Evolutionary conservation across 2,888 invertebrate genomes (phyloP).

Genomic region (Eumerus sabulonum): DNA sequence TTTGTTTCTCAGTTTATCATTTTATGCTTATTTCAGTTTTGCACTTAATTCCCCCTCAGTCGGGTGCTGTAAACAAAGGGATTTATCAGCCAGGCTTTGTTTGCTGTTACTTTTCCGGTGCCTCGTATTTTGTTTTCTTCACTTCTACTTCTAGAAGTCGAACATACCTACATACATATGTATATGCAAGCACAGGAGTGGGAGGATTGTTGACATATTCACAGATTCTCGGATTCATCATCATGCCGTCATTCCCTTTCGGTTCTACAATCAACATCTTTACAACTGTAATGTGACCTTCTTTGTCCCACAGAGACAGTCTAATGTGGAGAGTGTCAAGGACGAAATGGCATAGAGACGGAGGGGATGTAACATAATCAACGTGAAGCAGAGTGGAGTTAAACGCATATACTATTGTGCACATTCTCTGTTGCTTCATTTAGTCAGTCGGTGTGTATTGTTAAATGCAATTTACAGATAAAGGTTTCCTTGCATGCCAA

Average conservation of each 20-base stretch:
- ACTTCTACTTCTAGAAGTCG: neutral
- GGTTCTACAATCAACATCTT: neutral
- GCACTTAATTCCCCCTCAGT: slow-evolving; percentile 15
- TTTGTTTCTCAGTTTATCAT: slow-evolving; percentile 52
- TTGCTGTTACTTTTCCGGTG: neutral
- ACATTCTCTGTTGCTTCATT: slow-evolving; percentile 32
- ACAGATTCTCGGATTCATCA: neutral
- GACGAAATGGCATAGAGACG: neutral
- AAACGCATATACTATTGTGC: too few relatives aligned
- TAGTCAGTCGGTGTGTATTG: slow-evolving; percentile 36
- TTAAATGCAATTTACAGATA: slow-evolving; percentile 51
- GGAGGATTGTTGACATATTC: too few relatives aligned
- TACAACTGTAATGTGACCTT: too few relatives aligned
- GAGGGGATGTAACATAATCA: neutral
- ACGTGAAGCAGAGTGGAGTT: neutral
- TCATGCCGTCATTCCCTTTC: slow-evolving; percentile 13
- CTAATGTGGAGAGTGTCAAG: too few relatives aligned
- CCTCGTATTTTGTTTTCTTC: neutral
- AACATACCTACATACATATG: too few relatives aligned
- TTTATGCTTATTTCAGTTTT: slow-evolving; percentile 46
- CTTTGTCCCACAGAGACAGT: too few relatives aligned
- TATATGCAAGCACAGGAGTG: neutral
- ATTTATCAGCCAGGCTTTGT: slow-evolving; percentile 14
- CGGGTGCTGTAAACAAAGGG: slow-evolving; percentile 11
- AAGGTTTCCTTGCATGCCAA: slow-evolving; percentile 19